Evolutionary conservation across 64 coral and sea anemone species (phyloP), one percentile per base, ranked within the genome.

Genomic region (Montipora foliosa): DNA sequence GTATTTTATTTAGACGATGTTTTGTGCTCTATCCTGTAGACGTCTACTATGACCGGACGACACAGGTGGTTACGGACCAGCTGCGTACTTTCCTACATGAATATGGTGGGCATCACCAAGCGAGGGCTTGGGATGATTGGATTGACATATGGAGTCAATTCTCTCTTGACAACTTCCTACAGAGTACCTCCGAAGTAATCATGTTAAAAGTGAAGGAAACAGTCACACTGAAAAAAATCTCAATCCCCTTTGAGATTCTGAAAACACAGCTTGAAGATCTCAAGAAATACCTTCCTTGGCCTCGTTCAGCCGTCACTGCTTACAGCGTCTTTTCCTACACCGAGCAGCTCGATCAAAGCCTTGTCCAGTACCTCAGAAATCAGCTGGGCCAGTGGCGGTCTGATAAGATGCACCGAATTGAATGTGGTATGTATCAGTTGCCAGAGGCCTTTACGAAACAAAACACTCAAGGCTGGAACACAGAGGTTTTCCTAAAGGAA

Each of bases 61-160:
- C 75, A 13, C 59, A 19, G 19, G 88, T 90, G 25, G 75, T 90
- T 16, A 90, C 89, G 48, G 89, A 80, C 12, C 89, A 80, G 6
- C 79, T 90, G 61, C 57, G 15, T 19, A 8, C 17, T n/a, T 71
- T 60, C 13, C 79, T 90, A 4, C 21, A 80, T 14, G 22, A 45
- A 6, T 8, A 13, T 13, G 20, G 8, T 15, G 19, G 60, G 19
- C 12, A 90, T 20, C 76, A 60, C 67, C 2, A 37, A 37, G 37
- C 37, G 37, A 37, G 37, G 37, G 37, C 37, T 0, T 90, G 89
- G 89, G 47, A 66, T 69, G 11, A 66, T 8, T 90, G 89, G 89
- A 90, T 80, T 80, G 78, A 90, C 71, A 5, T 80, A 24, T 90
- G 89, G 76, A 90, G 89, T 81, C 89, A 90, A 20, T 90, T 90